Evolutionary conservation across 2,797 vertebrate genomes (phyloP), one percentile per base, ranked within the genome.

Genomic region (Squalus acanthias): DNA sequence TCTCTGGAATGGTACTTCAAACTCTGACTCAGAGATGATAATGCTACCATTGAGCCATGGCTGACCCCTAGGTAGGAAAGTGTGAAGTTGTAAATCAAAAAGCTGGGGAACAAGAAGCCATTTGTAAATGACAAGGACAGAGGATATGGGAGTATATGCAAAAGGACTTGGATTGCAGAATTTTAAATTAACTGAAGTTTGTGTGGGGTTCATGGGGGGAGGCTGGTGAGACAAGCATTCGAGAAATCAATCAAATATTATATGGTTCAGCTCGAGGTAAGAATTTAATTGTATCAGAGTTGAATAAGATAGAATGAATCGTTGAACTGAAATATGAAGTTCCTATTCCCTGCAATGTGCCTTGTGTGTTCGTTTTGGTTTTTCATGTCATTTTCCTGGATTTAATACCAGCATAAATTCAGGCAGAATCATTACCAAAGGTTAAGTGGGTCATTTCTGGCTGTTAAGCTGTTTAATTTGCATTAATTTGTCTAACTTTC

Each of bases 391-490:
- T 95, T 76, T 95, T 95, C 29, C 70, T 57, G 53, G 50, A 60
- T 95, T 95, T 95, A 13, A 57, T n/a, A 29, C 50, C 69, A 95
- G 70, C 94, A 95, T 17, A 60, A 76, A 76, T 70, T 33, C 26
- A 76, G 29, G 46, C 94, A 95, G 69, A 60, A 50, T 95, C 94
- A 95, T 95, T 95, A 95, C 3, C 53, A 60, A 95, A 74, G 94
- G 94, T 95, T 95, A 95, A 95, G 94, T 95, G 50, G 94, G 94
- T 74, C 94, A 76, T 74, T 95, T 95, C 72, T 60, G 94, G 94
- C 26, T 95, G 15, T 95, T 95, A 74, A 74, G 29, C 70, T 95
- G 94, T 95, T 74, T 74, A 95, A 95, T 95, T 95, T 72, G 70
- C 46, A 95, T 95, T 72, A 95, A 29, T 95, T 53, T n/a, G 26